phyloP scores from a whole-genome alignment of 2,113 vertebrate genomes.

The Lasiurus borealis region DNA sequence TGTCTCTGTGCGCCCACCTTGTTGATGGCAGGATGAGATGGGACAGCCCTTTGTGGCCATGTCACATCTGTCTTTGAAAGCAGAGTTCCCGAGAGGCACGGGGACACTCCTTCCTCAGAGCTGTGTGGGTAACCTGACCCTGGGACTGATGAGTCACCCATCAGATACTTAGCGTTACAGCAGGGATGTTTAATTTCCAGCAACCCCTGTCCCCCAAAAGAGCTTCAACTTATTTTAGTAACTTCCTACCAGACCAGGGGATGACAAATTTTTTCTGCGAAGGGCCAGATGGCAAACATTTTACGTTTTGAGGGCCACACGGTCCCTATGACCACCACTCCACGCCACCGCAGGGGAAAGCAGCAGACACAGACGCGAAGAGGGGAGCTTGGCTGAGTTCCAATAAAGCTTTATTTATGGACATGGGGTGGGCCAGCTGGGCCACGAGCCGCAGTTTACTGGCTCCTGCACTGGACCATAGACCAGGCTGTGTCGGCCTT shows the following conservation, averaged over 20 bases:
- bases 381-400: background rate
- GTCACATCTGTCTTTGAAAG: background rate
- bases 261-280: background rate
- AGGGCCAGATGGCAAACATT: background rate
- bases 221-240: conserved; percentile 1
- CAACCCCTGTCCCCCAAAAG: background rate
- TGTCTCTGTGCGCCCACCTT: rapidly evolving
- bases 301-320: background rate
- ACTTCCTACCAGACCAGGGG: background rate
- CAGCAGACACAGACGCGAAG: background rate
- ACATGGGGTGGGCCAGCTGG: background rate
- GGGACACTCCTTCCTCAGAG: background rate
- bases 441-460: background rate
- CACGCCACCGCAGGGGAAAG: background rate
- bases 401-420: background rate
- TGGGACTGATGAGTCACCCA: too few relatives aligned
- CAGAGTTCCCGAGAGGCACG: background rate
- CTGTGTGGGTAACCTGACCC: too few relatives aligned
- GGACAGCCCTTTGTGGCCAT: too few relatives aligned
- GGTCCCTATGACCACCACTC: background rate
- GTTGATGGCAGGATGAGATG: rapidly evolving
- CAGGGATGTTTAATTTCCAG: background rate
- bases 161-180: background rate
- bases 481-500: background rate
- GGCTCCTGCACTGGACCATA: background rate